phyloP scores from a whole-genome alignment of 2,797 vertebrate genomes.

The Brachyrhaphis roseni region DNA sequence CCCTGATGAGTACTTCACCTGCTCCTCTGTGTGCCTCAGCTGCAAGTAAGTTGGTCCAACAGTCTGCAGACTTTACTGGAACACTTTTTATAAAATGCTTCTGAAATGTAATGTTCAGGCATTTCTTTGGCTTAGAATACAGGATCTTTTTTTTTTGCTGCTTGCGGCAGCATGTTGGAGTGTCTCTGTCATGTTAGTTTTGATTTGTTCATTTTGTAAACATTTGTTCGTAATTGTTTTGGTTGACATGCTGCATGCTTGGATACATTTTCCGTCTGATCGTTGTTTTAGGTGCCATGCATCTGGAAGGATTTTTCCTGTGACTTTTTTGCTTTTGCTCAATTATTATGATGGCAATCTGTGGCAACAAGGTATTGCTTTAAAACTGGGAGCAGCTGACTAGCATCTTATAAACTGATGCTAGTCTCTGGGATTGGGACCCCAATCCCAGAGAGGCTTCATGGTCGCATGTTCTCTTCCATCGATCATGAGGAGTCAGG shows the following conservation, averaged over 20 bases:
- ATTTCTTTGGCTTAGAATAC: not conserved
- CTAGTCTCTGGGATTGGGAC: too few relatives aligned
- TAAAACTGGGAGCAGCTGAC: not conserved
- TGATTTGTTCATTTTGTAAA: not conserved
- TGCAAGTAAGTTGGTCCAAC: slow-evolving; percentile 79
- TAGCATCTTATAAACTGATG: not conserved
- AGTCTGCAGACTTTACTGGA: not conserved
- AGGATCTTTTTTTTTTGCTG: not conserved
- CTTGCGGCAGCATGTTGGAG: not conserved
- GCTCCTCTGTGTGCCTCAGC: slow-evolving; percentile 84
- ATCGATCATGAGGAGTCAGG: not conserved
- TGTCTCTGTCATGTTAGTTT: not conserved
- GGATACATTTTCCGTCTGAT: too few relatives aligned
- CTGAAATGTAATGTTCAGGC: not conserved
- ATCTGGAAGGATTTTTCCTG: too few relatives aligned
- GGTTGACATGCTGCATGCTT: not conserved
- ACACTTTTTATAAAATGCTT: not conserved
- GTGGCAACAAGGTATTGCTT: not conserved
- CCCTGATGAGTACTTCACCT: slow-evolving; percentile 89
- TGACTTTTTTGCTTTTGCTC: not conserved
- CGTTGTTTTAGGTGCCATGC: too few relatives aligned
- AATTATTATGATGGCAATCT: not conserved
- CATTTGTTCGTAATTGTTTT: not conserved
- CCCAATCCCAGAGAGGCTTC: not conserved
- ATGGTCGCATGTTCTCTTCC: not conserved